These are phyloP conservation scores for Acanthurus tractus DNA, from an alignment of 2,797 vertebrate genomes.

Conservation along the genomic window DNA sequence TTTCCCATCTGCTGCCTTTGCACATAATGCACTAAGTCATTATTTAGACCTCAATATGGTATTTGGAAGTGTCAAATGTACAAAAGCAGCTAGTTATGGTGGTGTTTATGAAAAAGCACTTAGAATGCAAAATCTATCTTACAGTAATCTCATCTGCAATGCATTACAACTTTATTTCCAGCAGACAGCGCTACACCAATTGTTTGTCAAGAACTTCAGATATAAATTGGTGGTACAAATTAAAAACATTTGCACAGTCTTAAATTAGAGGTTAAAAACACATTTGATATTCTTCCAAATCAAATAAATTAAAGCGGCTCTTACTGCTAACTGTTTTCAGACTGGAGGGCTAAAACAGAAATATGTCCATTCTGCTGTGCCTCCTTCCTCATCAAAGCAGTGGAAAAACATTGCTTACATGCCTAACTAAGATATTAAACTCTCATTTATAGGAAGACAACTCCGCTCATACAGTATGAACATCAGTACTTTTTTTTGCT, in stretches of 20 bases:
- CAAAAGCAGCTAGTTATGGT: constrained; percentile 3
- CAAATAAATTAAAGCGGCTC: background rate
- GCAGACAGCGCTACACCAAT: background rate
- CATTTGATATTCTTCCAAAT: constrained; percentile 1
- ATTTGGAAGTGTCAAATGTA: constrained; percentile 2
- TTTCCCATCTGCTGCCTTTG: constrained; percentile 20
- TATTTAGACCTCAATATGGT: constrained; percentile 18
- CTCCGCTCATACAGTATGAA: background rate
- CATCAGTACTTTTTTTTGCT: background rate
- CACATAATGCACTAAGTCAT: constrained; percentile 15
- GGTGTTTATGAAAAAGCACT: constrained; percentile 2
- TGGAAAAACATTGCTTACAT: background rate
- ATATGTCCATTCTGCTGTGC: background rate
- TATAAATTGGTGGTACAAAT: background rate
- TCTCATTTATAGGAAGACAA: background rate
- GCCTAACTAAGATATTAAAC: background rate
- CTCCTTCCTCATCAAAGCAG: constrained; percentile 2
- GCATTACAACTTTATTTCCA: background rate
- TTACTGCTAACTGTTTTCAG: background rate
- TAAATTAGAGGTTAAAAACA: background rate
- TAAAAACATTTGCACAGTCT: background rate
- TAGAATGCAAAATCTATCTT: background rate
- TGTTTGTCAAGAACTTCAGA: background rate
- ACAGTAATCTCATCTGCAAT: background rate
- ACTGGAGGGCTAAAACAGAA: background rate